Conservation (phyloP, 1,140 invertebrate species). For the Drosophila sproati region DNA sequence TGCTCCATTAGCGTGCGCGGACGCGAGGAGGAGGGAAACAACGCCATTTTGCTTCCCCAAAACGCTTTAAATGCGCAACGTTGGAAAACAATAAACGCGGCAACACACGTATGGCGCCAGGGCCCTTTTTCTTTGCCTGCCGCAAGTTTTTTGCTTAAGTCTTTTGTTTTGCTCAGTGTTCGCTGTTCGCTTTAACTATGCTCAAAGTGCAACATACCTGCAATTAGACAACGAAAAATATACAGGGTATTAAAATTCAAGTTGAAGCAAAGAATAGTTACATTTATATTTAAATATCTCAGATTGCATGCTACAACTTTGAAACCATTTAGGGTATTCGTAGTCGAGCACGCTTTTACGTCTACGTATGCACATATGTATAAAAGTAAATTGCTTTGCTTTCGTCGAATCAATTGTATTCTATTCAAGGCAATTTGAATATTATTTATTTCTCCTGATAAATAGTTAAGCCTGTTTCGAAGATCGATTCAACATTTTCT, state of each 20-base stretch:
- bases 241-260: constrained; percentile 2
- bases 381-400: too few relatives aligned
- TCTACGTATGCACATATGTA: too few relatives aligned
- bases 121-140: background rate
- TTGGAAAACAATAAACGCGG: constrained; percentile 13
- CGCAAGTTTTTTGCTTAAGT: constrained; percentile 77
- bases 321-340: too few relatives aligned
- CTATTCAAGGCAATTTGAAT: too few relatives aligned
- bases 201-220: constrained; percentile 67
- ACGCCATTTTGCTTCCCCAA: constrained; percentile 60
- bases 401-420: too few relatives aligned
- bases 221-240: constrained; percentile 39
- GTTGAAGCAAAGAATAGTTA: background rate
- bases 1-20: constrained; percentile 91
- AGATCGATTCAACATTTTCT: too few relatives aligned
- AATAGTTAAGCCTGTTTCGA: too few relatives aligned
- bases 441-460: too few relatives aligned
- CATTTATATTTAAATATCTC: background rate
- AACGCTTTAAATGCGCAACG: background rate
- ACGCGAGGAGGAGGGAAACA: constrained; percentile 85
- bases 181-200: constrained; percentile 23
- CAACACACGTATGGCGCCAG: constrained; percentile 5
- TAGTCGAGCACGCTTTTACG: too few relatives aligned
- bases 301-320: too few relatives aligned
- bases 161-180: constrained; percentile 62